Evolutionary conservation across 2,888 invertebrate species (phyloP), one percentile per base, ranked within the genome.

Genomic region (Scaptomyza flava): DNA sequence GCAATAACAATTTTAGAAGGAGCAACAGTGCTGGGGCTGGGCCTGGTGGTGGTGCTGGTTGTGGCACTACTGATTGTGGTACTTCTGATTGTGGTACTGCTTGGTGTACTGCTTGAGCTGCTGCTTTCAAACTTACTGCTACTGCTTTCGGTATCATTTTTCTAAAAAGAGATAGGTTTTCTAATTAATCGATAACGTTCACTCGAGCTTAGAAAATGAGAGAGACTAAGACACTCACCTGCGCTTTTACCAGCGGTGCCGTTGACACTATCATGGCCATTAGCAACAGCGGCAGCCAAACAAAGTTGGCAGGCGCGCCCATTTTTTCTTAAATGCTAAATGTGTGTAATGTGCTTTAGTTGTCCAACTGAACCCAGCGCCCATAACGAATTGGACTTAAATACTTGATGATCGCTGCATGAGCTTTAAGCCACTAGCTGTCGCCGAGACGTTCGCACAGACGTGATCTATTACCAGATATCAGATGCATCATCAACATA

Each of bases 391-490:
- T 58, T 68, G 75, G 75, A 75, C 51, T 75, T 75, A 75, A 75
- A 76, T 75, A 75, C 47, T 54, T 62, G 52, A 34, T 33, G 27
- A 47, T 20, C 23, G 61, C 59, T 48, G 71, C 59, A 56, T 70
- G 43, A 23, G 57, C 12, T 63, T 57, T 62, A 36, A 41, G 14
- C 46, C 33, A 43, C 23, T 27, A 45, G 43, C 43, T 31, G n/a
- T 20, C 38, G 48, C 14, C 17, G 42, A 65, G 58, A 31, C 33
- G 59, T 34, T 72, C 68, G 53, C 67, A 27, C 61, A 74, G 79
- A 80, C 80, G 80, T 80, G 80, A 83, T 80, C 75, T 75, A 72
- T 72, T 65, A 36, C 56, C 68, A 72, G 42, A 83, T 80, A 83
- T 71, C 68, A 65, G 62, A 73, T 68, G 58, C 71, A 71, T 67